Evolutionary conservation across 2,113 vertebrate genomes (phyloP).

Genomic region (Muscicapa adusta): DNA sequence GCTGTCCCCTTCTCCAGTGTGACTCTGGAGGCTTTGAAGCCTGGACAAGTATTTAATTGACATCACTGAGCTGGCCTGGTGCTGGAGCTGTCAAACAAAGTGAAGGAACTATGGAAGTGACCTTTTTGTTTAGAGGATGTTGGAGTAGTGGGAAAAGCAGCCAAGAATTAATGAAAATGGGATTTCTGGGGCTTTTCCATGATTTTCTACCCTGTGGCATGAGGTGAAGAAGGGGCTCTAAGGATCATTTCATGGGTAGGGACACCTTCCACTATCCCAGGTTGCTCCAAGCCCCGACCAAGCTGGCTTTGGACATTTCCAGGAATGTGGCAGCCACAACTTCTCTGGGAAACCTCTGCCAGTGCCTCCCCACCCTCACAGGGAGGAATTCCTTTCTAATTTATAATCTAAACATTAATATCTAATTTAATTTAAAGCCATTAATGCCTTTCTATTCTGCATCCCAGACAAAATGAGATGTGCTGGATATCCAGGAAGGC

Average conservation of each 20-base stretch:
- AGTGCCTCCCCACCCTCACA: not conserved
- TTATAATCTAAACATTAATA: not conserved
- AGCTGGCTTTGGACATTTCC: not conserved
- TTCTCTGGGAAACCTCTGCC: not conserved
- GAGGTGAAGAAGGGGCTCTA: not conserved
- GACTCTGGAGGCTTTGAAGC: not conserved
- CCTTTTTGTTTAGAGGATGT: not conserved
- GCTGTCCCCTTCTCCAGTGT: not conserved
- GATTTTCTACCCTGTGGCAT: not conserved
- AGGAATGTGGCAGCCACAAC: not conserved
- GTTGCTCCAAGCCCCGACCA: not conserved
- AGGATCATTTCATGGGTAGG: not conserved
- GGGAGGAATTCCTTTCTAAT: not conserved
- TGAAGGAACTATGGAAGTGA: not conserved
- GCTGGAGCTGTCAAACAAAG: not conserved
- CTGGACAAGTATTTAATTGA: not conserved
- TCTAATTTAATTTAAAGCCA: not conserved
- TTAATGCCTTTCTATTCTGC: fast-evolving
- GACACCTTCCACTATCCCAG: not conserved
- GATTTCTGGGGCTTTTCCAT: not conserved
- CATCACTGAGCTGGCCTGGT: not conserved
- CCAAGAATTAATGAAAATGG: not conserved
- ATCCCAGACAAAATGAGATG: not conserved
- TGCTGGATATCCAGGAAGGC: not conserved
- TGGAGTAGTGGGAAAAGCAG: not conserved